phyloP scores from a whole-genome alignment of 2,113 vertebrate genomes.

The Hippocampus abdominalis region DNA sequence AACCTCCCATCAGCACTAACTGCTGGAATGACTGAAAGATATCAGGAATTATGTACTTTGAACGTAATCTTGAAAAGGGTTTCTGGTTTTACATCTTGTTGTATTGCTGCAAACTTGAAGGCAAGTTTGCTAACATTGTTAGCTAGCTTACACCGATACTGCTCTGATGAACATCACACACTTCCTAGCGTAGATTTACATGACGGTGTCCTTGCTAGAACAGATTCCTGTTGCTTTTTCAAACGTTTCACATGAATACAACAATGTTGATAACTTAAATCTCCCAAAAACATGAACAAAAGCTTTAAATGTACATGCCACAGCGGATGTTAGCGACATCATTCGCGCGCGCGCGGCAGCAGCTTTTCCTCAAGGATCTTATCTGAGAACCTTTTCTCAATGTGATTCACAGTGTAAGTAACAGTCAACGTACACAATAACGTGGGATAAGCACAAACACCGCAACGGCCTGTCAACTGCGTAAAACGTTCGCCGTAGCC shows the following conservation, averaged over 20 bases:
- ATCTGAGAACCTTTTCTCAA: neutral
- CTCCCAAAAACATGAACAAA: neutral
- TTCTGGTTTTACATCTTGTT: no score
- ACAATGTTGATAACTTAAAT: neutral
- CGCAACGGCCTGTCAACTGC: neutral
- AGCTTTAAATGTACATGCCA: neutral
- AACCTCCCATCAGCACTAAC: no score
- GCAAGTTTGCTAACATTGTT: no score
- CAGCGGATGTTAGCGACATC: neutral
- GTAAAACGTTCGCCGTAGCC: no score
- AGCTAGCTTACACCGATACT: no score
- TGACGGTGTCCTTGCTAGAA: neutral
- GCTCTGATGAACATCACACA: neutral
- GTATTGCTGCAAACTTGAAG: no score
- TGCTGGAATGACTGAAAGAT: no score
- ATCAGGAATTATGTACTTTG: no score
- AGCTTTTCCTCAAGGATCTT: neutral
- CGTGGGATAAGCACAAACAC: neutral
- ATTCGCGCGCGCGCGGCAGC: neutral
- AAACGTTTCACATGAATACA: neutral
- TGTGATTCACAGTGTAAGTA: neutral
- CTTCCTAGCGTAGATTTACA: neutral
- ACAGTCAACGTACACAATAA: neutral
- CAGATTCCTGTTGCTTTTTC: neutral
- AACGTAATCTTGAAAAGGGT: no score